Conservation (phyloP, 2,113 vertebrate genomes). For the Carassius gibelio region DNA sequence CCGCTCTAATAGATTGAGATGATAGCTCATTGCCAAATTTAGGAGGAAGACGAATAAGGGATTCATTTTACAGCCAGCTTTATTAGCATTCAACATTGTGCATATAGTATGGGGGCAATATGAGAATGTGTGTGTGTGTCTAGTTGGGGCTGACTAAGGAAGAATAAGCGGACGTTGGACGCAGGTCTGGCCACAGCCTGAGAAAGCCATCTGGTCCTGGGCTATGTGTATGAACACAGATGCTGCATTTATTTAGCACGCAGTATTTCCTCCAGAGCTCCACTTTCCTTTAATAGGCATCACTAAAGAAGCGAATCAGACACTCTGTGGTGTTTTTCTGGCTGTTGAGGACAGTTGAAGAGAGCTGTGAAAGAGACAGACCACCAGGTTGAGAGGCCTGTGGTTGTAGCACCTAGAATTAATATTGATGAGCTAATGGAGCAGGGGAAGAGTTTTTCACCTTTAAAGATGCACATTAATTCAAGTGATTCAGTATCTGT, state of each 20-base stretch:
- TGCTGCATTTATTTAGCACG: constrained; percentile 52
- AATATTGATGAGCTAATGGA: not conserved
- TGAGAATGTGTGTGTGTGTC: constrained; percentile 49
- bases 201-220: constrained; percentile 50
- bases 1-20: constrained; percentile 58
- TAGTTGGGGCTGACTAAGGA: constrained; percentile 26
- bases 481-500: not conserved
- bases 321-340: constrained; percentile 43
- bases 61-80: constrained; percentile 44
- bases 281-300: constrained; percentile 49
- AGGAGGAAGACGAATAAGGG: constrained; percentile 30
- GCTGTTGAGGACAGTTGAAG: constrained; percentile 18
- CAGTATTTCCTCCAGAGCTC: constrained; percentile 43
- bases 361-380: constrained; percentile 34
- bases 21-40: constrained; percentile 53
- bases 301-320: constrained; percentile 34
- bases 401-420: not conserved
- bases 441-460: not conserved
- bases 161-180: constrained; percentile 7
- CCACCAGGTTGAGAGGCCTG: constrained; percentile 30
- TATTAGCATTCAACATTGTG: constrained; percentile 46
- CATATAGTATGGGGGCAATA: constrained; percentile 37
- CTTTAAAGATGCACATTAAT: not conserved
- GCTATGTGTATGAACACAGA: constrained; percentile 44
- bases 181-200: constrained; percentile 21